A percentile compares a stretch with the other conserved stretches of the same genome.
phyloP scores from a whole-genome alignment of 2,888 invertebrate species.

The Girardia tigrina region DNA sequence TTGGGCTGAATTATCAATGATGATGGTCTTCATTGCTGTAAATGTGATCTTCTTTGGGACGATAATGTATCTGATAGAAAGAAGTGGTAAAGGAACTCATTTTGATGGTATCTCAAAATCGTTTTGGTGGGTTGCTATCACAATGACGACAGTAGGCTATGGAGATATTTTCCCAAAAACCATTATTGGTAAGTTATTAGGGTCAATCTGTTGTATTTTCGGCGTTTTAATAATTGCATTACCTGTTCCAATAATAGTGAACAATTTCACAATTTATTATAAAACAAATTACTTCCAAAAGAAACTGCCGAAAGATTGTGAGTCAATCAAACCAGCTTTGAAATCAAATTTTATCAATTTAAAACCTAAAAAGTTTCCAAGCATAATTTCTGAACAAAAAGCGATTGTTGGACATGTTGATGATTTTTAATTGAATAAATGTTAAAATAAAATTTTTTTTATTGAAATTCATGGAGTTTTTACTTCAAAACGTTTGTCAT shows the following conservation, averaged over 20 bases:
- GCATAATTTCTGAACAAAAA: too few species aligned
- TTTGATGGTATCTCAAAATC: neutral
- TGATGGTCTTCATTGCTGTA: neutral
- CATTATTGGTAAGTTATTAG: neutral
- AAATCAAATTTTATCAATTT: too few species aligned
- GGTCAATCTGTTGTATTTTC: neutral
- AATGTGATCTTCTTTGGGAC: neutral
- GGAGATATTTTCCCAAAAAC: conserved; percentile 1
- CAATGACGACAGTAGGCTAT: neutral
- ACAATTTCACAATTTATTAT: conserved; percentile 14
- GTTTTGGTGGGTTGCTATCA: neutral
- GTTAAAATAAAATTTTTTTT: too few species aligned
- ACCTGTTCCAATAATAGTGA: neutral
- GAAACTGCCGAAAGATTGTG: neutral
- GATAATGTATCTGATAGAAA: neutral
- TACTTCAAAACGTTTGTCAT: too few species aligned
- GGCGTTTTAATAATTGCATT: neutral
- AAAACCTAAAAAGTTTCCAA: too few species aligned
- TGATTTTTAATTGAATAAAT: too few species aligned
- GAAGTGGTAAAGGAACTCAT: neutral
- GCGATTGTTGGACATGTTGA: too few species aligned
- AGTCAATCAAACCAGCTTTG: too few species aligned
- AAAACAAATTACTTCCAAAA: conserved; percentile 2
- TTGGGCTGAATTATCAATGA: neutral
- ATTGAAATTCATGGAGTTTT: too few species aligned